A percentile compares a stretch with the other conserved stretches of the same genome.
Evolutionary conservation across 2,888 invertebrate genomes (phyloP).

Genomic region (Piscicola geometra): DNA sequence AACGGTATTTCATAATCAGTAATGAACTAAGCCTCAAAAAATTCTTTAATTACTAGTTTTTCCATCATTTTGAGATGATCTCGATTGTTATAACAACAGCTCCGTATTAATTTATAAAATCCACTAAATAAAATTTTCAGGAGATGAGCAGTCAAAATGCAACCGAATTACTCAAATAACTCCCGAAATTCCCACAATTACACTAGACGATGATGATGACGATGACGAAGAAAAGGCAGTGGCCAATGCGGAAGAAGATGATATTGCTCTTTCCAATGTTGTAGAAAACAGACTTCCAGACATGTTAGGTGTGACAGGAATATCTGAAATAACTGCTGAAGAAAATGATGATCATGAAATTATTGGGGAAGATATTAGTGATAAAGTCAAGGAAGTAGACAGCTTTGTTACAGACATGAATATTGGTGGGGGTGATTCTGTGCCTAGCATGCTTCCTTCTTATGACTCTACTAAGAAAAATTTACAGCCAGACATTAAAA

Average conservation of each 20-base stretch:
- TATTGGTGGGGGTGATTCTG: not conserved
- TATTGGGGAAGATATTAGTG: not conserved
- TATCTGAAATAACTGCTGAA: constrained; percentile 7
- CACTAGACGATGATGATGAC: not conserved
- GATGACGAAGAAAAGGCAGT: not conserved
- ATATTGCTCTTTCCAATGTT: not conserved
- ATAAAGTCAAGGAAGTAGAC: not conserved
- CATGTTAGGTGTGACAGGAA: not conserved
- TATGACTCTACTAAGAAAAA: too few species aligned
- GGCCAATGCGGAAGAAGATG: not conserved
- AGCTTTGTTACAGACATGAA: too few species aligned
- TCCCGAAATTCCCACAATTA: constrained; percentile 4
- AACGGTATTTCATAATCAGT: not conserved
- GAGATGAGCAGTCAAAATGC: not conserved
- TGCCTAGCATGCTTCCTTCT: not conserved
- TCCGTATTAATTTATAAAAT: too few species aligned
- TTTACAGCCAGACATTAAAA: too few species aligned
- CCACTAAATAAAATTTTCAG: too few species aligned
- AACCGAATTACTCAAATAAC: not conserved
- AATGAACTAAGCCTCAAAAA: too few species aligned
- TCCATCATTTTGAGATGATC: too few species aligned
- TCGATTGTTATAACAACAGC: too few species aligned
- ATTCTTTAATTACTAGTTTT: too few species aligned
- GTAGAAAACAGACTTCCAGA: constrained; percentile 1
- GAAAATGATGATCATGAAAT: not conserved